Evolutionary conservation across 2,888 invertebrate species (phyloP), one percentile per base, ranked within the genome.

Genomic region (Phoronis australis): DNA sequence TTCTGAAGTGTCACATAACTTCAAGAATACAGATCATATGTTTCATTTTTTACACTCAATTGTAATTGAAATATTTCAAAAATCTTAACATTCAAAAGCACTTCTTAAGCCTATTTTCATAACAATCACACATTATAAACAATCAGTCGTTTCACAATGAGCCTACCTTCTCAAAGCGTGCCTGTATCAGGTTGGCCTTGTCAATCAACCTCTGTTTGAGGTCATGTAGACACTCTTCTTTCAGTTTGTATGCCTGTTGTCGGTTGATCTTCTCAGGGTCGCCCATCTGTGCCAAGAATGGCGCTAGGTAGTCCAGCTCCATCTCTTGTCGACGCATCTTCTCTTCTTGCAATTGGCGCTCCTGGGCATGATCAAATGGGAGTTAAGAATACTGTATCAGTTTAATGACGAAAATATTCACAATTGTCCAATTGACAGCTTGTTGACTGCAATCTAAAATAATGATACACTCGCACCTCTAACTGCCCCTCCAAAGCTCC

Each of bases 101-200:
- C n/a, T n/a, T n/a, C n/a, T n/a, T n/a, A n/a, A n/a, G n/a, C n/a
- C n/a, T n/a, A n/a, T n/a, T n/a, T n/a, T n/a, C n/a, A n/a, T n/a
- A n/a, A n/a, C n/a, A n/a, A n/a, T n/a, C n/a, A n/a, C n/a, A n/a
- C n/a, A n/a, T n/a, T n/a, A n/a, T 31, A 31, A 31, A 31, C 31
- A 9, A 31, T 31, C 31, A 31, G 31, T 31, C 9, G 15, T 9
- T 31, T 31, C 31, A 12, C 18, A 39, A 39, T 20, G 6, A 35
- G 18, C 42, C 42, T 49, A 76, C 76, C 69, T 71, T 73, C 58
- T 78, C 78, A 68, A 74, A 78, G 47, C 77, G 57, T 41, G 68
- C 68, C 57, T 78, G 77, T 37, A 78, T 78, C 39, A 77, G 66
- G 61, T 78, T 77, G 42, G 78, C 77, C 54, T 76, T 75, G 52